phyloP scores from a whole-genome alignment of 2,888 invertebrate species.

The Pristionchus entomophagus region DNA sequence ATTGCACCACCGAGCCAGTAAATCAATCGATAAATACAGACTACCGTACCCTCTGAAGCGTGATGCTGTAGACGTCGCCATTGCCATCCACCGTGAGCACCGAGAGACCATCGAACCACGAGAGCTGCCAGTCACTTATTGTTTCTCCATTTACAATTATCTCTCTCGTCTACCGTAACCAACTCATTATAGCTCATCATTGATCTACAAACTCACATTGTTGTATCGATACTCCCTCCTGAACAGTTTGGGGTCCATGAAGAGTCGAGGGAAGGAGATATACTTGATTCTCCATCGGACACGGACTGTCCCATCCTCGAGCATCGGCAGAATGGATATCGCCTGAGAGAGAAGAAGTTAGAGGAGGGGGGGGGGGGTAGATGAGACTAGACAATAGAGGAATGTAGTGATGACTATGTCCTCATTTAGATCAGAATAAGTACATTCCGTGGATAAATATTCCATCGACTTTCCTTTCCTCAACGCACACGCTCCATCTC shows the following conservation, averaged over 20 bases:
- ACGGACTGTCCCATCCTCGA: constrained; percentile 74
- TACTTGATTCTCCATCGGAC: constrained; percentile 73
- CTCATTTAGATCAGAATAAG: no score
- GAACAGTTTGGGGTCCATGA: constrained; percentile 60
- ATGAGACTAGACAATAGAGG: no score
- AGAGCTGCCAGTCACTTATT: constrained; percentile 54
- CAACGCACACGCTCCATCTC: no score
- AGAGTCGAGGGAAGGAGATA: constrained; percentile 57
- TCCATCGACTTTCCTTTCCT: no score
- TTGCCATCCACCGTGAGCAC: constrained; percentile 72
- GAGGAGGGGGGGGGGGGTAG: no score
- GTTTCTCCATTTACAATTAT: no score
- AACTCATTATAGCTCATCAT: not conserved
- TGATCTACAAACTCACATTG: constrained; percentile 51
- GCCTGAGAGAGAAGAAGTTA: no score
- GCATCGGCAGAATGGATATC: constrained; percentile 61
- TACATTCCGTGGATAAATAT: no score
- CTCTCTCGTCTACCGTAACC: not conserved
- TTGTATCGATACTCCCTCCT: constrained; percentile 58
- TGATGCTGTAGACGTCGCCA: constrained; percentile 69
- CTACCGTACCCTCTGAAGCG: constrained; percentile 58
- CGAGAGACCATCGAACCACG: constrained; percentile 74
- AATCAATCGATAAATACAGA: not conserved
- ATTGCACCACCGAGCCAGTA: not conserved
- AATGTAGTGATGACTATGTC: no score